Percentiles rank a stretch among this genome's conserved stretches.
Evolutionary conservation across 2,113 vertebrate species (phyloP).

Genomic region (Lutjanus erythropterus): DNA sequence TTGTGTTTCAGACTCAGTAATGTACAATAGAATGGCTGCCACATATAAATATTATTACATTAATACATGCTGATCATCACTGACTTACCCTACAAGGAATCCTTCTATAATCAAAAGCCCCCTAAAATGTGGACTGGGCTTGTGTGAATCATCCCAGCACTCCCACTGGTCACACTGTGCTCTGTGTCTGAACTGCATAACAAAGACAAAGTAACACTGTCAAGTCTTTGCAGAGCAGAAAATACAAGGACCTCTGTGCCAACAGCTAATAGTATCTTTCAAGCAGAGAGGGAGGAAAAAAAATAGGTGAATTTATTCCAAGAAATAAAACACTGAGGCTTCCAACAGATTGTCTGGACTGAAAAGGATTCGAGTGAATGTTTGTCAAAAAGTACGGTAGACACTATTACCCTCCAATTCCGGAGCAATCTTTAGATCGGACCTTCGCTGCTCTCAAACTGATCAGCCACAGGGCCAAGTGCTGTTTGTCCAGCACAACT

Average conservation of each 20-base stretch:
- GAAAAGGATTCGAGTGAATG: background rate
- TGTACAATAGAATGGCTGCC: background rate
- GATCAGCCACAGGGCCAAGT: background rate
- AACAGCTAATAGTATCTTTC: background rate
- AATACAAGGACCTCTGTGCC: background rate
- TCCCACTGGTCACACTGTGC: background rate
- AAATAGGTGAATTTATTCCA: background rate
- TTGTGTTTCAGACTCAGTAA: background rate
- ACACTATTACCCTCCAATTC: background rate
- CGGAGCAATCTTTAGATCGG: background rate
- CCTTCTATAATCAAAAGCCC: background rate
- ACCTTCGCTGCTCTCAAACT: background rate
- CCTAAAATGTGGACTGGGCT: background rate
- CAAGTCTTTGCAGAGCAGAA: background rate
- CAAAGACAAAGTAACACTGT: background rate
- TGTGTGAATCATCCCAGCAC: background rate
- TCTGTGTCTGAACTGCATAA: constrained; percentile 6
- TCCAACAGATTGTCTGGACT: background rate
- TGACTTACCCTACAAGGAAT: background rate
- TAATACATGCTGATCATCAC: constrained; percentile 3
- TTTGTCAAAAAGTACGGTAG: background rate
- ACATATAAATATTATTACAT: too few species aligned
- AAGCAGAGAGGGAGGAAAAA: background rate
- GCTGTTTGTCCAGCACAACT: background rate
- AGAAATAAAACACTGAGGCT: background rate